Percentiles rank a stretch among this genome's conserved stretches.
These are phyloP conservation scores for Eristalis tenax DNA, from an alignment of 2,888 invertebrate species.

Conservation along the genomic window DNA sequence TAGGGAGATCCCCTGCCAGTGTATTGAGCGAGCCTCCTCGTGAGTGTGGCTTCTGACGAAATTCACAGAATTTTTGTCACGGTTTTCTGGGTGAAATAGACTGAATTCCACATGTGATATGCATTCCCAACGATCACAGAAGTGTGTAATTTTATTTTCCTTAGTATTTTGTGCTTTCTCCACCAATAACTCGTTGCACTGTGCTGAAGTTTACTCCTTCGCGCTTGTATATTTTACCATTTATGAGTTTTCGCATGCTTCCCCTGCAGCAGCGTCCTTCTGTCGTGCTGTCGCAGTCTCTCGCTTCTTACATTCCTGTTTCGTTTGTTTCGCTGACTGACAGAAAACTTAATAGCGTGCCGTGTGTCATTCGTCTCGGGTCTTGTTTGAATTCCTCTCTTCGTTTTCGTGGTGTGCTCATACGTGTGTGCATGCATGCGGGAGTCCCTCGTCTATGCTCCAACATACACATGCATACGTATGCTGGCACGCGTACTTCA, in stretches of 20 bases:
- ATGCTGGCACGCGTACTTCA: neutral
- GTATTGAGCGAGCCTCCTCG: neutral
- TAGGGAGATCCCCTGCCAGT: neutral
- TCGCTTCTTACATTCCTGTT: conserved; percentile 3
- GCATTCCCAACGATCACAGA: conserved; percentile 1
- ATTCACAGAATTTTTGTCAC: conserved; percentile 7
- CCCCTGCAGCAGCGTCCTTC: neutral
- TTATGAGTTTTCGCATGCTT: conserved; percentile 12
- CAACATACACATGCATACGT: neutral
- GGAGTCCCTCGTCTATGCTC: neutral
- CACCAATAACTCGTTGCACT: neutral
- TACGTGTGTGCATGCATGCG: neutral
- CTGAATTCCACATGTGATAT: neutral
- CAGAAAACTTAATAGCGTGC: conserved; percentile 26
- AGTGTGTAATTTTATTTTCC: conserved; percentile 3
- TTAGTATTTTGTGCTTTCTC: neutral
- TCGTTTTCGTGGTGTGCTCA: neutral
- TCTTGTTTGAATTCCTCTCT: neutral
- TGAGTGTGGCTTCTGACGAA: neutral
- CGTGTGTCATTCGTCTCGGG: conserved; percentile 8
- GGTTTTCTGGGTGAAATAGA: neutral
- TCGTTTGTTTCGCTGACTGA: conserved; percentile 24
- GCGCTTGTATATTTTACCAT: neutral
- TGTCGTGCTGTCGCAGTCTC: neutral
- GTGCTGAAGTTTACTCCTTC: neutral